Percentiles rank a stretch among this genome's conserved stretches.
These are phyloP conservation scores for Heliconius himera DNA, from an alignment of 1,140 invertebrate species.

Conservation along the genomic window DNA sequence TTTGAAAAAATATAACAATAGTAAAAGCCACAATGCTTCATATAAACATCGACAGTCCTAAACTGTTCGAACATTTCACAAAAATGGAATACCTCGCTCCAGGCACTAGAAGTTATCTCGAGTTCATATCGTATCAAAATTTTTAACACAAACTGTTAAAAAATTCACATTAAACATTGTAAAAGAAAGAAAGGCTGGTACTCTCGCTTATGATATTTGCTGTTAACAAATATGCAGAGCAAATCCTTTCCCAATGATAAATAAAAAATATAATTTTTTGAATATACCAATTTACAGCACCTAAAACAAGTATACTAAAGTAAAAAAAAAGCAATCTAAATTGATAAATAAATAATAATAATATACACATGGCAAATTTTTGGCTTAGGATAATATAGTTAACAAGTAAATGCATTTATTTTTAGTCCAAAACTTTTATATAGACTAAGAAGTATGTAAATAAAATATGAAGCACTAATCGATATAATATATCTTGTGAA, in stretches of 20 bases:
- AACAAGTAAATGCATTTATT: slow-evolving; percentile 36
- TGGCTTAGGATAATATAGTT: slow-evolving; percentile 71
- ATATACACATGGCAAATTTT: slow-evolving; percentile 80
- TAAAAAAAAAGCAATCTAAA: slow-evolving; percentile 51
- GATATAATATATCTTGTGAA: slow-evolving; percentile 32
- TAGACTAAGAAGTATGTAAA: slow-evolving; percentile 28
- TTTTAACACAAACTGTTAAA: slow-evolving; percentile 58
- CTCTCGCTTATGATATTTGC: slow-evolving; percentile 75
- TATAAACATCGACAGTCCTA: slow-evolving; percentile 69
- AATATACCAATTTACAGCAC: slow-evolving; percentile 41
- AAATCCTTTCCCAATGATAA: slow-evolving; percentile 60
- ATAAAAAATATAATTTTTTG: slow-evolving; percentile 22
- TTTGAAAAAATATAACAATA: slow-evolving; percentile 80
- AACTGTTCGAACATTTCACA: slow-evolving; percentile 60
- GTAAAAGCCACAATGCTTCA: slow-evolving; percentile 75
- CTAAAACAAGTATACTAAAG: slow-evolving; percentile 53
- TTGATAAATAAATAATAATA: slow-evolving; percentile 72
- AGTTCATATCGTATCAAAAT: slow-evolving; percentile 54
- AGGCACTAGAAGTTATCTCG: slow-evolving; percentile 70
- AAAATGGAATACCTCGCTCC: slow-evolving; percentile 68
- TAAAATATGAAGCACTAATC: slow-evolving; percentile 30
- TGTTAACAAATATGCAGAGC: slow-evolving; percentile 75
- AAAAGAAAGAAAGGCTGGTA: slow-evolving; percentile 64
- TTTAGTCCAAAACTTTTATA: slow-evolving; percentile 22
- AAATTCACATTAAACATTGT: slow-evolving; percentile 59